Conservation (phyloP, 2,888 invertebrate species). For the Napeogenes inachia region DNA sequence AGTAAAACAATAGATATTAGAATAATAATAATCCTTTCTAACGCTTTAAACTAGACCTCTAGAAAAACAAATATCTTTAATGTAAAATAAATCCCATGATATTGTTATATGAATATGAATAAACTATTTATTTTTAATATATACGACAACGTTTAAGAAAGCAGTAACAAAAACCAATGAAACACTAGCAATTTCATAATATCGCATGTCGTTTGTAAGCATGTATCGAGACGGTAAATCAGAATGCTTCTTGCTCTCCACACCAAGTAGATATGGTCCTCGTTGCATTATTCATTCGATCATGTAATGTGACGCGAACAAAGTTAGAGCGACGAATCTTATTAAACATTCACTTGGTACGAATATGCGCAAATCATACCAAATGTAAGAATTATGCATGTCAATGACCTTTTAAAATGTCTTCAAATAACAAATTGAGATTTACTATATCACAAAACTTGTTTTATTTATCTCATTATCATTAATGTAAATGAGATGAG, state of each 20-base stretch:
- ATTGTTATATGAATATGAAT: no score
- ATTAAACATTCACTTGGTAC: slow-evolving; percentile 11
- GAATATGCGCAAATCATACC: slow-evolving; percentile 1
- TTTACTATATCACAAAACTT: no score
- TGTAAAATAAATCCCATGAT: no score
- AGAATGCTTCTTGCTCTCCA: slow-evolving; percentile 35
- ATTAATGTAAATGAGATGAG: no score
- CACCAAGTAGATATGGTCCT: slow-evolving; percentile 32
- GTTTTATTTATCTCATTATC: no score
- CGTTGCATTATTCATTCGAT: slow-evolving; percentile 39
- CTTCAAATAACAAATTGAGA: no score
- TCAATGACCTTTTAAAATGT: background rate
- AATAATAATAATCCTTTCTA: no score
- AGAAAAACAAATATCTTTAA: no score
- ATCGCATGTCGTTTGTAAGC: background rate
- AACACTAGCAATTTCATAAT: slow-evolving; percentile 2
- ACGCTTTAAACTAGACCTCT: no score
- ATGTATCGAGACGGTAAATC: slow-evolving; percentile 16
- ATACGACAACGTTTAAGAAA: no score
- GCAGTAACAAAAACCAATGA: background rate
- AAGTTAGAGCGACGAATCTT: slow-evolving; percentile 18
- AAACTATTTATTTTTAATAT: no score
- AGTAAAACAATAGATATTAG: no score
- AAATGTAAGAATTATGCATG: background rate
- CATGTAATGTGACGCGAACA: slow-evolving; percentile 25